phyloP scores from a whole-genome alignment of 2,888 invertebrate species.

The Eupithecia pulchellata region DNA sequence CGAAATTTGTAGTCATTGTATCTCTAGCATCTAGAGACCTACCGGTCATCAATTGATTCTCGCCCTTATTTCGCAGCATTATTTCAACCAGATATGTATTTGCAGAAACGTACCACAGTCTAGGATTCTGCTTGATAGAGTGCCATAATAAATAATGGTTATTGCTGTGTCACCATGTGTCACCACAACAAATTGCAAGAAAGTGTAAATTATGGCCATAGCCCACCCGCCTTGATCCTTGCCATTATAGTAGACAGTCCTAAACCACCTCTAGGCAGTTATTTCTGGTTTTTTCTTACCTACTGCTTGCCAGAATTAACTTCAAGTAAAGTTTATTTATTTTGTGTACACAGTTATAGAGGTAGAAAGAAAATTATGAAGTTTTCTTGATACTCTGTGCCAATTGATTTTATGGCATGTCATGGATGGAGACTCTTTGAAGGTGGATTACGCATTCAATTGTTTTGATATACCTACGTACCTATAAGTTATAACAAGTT shows the following conservation, averaged over 20 bases:
- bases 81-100: neutral
- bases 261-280: neutral
- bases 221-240: neutral
- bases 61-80: neutral
- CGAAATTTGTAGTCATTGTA: no score
- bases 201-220: constrained; percentile 52
- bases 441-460: neutral
- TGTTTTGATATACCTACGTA: neutral
- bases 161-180: constrained; percentile 51
- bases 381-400: neutral
- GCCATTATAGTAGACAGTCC: neutral
- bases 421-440: neutral
- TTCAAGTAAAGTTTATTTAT: neutral
- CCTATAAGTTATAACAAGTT: neutral
- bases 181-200: constrained; percentile 47
- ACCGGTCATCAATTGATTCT: neutral
- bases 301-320: neutral
- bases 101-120: neutral
- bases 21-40: neutral
- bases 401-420: neutral
- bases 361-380: neutral
- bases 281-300: neutral
- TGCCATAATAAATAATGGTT: constrained; percentile 57
- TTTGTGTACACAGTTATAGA: neutral
- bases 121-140: constrained; percentile 41